A percentile compares a stretch with the other conserved stretches of the same genome.
These are phyloP conservation scores for Drosophila prostipennis DNA, from an alignment of 2,888 invertebrate genomes.

Conservation along the genomic window DNA sequence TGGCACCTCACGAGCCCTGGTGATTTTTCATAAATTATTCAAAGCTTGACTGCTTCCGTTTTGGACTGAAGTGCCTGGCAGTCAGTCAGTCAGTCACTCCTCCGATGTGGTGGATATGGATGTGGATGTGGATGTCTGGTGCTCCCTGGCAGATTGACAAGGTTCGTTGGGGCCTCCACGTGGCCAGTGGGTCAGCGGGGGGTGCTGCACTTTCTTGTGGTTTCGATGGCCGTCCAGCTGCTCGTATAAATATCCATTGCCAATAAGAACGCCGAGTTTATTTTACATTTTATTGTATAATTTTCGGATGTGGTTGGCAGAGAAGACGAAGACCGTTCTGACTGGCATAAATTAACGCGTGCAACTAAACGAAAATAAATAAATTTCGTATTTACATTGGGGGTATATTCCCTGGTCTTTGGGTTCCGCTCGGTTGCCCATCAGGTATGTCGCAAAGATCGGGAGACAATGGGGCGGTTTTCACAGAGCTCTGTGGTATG, in stretches of 20 bases:
- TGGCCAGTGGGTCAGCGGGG: slow-evolving; percentile 43
- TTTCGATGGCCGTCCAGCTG: slow-evolving; percentile 62
- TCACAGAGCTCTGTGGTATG: slow-evolving; percentile 33
- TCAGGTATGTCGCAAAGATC: slow-evolving; percentile 56
- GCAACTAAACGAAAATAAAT: slow-evolving; percentile 77
- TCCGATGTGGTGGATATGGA: neutral
- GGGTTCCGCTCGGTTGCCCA: slow-evolving; percentile 59
- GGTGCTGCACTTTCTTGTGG: slow-evolving; percentile 64
- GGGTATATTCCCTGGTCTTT: neutral
- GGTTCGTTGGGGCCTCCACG: slow-evolving; percentile 22
- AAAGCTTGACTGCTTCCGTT: slow-evolving; percentile 76
- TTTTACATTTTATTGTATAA: slow-evolving; percentile 78
- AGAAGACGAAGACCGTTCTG: slow-evolving; percentile 18
- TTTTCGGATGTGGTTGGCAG: slow-evolving; percentile 74
- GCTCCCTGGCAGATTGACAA: slow-evolving; percentile 57
- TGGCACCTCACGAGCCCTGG: slow-evolving; percentile 43
- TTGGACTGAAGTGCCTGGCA: slow-evolving; percentile 41
- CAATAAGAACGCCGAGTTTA: slow-evolving; percentile 62
- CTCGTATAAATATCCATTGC: slow-evolving; percentile 68
- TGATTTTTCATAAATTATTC: slow-evolving; percentile 75
- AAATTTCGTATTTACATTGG: slow-evolving; percentile 69
- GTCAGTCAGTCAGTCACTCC: slow-evolving; percentile 5
- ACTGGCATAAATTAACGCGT: slow-evolving; percentile 76
- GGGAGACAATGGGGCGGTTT: slow-evolving; percentile 73
- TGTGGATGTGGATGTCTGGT: slow-evolving; percentile 6